Percentiles rank a stretch among this genome's conserved stretches.
Evolutionary conservation across 2,797 vertebrate genomes (phyloP).

Genomic region (Gouania willdenowi): DNA sequence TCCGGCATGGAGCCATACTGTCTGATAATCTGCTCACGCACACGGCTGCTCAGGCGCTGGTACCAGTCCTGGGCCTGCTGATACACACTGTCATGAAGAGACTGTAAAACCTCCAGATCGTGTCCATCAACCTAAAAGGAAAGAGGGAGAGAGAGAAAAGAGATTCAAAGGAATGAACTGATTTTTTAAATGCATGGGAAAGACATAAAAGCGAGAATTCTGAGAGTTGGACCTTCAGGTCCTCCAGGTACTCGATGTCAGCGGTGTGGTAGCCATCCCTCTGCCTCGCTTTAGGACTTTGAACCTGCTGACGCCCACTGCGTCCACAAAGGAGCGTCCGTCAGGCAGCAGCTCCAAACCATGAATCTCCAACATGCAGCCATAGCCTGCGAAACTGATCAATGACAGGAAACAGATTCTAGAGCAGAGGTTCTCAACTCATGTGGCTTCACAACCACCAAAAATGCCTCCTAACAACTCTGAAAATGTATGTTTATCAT

Average conservation of each 20-base stretch:
- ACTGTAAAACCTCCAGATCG: constrained; percentile 79
- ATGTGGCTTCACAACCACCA: too few species aligned
- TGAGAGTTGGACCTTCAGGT: constrained; percentile 74
- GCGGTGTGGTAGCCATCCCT: constrained; percentile 89
- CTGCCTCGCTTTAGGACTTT: constrained; percentile 81
- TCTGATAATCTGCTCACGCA: constrained; percentile 74
- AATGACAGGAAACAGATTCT: too few species aligned
- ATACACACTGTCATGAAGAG: constrained; percentile 84
- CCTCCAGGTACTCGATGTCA: constrained; percentile 85
- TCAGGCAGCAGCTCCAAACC: constrained; percentile 80
- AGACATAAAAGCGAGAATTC: neutral
- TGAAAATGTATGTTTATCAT: too few species aligned
- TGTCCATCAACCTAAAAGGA: constrained; percentile 72
- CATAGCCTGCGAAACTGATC: constrained; percentile 87
- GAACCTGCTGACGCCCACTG: constrained; percentile 81
- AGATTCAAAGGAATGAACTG: neutral
- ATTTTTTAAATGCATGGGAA: neutral
- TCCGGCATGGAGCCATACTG: constrained; percentile 82
- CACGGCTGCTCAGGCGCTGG: constrained; percentile 70
- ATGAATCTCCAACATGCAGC: constrained; percentile 86
- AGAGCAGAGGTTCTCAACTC: too few species aligned
- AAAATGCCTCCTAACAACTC: too few species aligned
- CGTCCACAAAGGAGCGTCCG: constrained; percentile 84
- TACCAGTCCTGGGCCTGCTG: constrained; percentile 84
- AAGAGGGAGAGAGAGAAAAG: neutral